phyloP scores from a whole-genome alignment of 2,113 vertebrate species.

The Megaleporinus macrocephalus region DNA sequence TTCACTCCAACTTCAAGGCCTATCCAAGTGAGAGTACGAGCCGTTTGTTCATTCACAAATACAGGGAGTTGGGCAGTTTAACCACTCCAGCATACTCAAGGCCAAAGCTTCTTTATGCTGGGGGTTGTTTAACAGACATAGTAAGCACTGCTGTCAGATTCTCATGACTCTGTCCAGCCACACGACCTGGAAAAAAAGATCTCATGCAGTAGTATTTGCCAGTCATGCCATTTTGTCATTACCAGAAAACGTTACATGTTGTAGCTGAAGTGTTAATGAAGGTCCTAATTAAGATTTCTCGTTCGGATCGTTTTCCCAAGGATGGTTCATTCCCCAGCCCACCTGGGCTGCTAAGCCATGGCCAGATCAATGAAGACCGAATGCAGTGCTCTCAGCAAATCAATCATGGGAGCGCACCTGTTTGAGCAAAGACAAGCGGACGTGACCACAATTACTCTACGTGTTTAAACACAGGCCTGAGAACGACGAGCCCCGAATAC shows the following conservation, averaged over 20 bases:
- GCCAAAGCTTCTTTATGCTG: background rate
- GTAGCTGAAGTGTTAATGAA: background rate
- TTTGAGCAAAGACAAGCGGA: conserved; percentile 45
- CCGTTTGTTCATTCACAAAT: background rate
- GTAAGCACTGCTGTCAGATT: too few species aligned
- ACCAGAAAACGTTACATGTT: background rate
- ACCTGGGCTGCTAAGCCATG: background rate
- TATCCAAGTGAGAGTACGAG: too few species aligned
- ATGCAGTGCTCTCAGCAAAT: conserved; percentile 21
- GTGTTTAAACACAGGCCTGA: conserved; percentile 31
- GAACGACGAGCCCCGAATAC: conserved; percentile 10
- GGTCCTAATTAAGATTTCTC: background rate
- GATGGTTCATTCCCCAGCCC: conserved; percentile 20
- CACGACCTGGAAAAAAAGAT: background rate
- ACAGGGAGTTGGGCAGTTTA: background rate
- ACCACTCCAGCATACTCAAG: background rate
- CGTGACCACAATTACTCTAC: background rate
- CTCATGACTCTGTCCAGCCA: background rate
- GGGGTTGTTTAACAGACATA: too few species aligned
- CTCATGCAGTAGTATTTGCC: background rate
- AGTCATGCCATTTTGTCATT: background rate
- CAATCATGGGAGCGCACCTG: conserved; percentile 29
- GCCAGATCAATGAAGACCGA: conserved; percentile 28
- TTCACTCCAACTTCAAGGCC: background rate
- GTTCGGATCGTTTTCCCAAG: background rate